phyloP scores from a whole-genome alignment of 2,797 vertebrate genomes.

The Loriculus beryllinus region DNA sequence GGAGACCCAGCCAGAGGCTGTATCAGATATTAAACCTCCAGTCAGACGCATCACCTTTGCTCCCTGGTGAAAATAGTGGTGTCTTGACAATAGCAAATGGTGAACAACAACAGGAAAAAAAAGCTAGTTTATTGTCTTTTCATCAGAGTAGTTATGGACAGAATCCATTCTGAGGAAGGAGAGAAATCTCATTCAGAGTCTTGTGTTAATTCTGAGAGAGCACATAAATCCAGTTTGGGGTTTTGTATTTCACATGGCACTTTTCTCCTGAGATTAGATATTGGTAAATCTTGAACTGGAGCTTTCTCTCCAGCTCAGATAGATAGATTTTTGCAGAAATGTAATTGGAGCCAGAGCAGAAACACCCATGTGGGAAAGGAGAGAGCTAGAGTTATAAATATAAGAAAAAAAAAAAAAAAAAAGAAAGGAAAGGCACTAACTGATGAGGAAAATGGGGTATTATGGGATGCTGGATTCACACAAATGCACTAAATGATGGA shows the following conservation, averaged over 20 bases:
- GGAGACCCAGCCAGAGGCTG: conserved; percentile 6
- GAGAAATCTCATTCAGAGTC: conserved; percentile 36
- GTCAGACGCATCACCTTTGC: neutral
- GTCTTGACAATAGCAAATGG: conserved; percentile 26
- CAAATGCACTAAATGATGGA: conserved; percentile 12
- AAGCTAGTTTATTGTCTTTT: conserved; percentile 8
- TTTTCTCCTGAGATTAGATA: conserved; percentile 25
- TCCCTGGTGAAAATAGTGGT: neutral
- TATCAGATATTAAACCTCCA: conserved; percentile 44
- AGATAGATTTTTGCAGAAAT: conserved; percentile 19
- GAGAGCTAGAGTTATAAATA: neutral
- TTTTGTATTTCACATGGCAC: neutral
- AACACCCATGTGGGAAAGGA: neutral
- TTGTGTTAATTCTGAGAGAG: conserved; percentile 42
- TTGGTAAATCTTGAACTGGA: conserved; percentile 30
- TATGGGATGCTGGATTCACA: neutral
- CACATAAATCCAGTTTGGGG: conserved; percentile 49
- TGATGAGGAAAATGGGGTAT: neutral
- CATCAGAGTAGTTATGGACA: neutral
- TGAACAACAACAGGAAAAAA: neutral
- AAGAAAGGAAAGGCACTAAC: neutral
- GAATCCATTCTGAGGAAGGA: conserved; percentile 18
- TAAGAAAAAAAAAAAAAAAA: neutral
- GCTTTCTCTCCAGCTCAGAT: neutral
- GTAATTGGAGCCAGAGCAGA: conserved; percentile 17